These are phyloP conservation scores for Melanotaenia nigrans DNA, from an alignment of 2,797 vertebrate genomes.

Conservation along the genomic window DNA sequence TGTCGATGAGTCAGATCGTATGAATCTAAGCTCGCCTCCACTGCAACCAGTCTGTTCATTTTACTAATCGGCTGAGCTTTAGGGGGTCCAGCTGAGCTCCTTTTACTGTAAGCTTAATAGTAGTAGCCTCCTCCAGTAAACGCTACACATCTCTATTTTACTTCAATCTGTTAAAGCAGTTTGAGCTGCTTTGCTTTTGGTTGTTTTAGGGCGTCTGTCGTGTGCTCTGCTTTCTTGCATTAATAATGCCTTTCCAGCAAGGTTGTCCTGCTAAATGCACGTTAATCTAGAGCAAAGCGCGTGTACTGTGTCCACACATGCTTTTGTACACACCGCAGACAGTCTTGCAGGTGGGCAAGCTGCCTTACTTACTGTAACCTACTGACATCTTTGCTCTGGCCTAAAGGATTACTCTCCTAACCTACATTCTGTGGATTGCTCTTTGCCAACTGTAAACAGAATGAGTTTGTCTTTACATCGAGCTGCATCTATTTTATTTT, in stretches of 20 bases:
- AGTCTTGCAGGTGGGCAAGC: conserved; percentile 27
- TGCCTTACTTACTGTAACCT: conserved; percentile 60
- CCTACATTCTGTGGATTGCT: conserved; percentile 69
- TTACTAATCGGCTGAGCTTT: conserved; percentile 67
- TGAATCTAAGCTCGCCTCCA: conserved; percentile 22
- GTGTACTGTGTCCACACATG: background rate
- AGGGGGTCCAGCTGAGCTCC: conserved; percentile 56
- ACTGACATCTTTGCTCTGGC: conserved; percentile 74
- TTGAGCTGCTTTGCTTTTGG: background rate
- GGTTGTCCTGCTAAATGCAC: conserved; percentile 22
- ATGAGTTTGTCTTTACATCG: conserved; percentile 3
- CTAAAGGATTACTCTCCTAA: conserved; percentile 82
- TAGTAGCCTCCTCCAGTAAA: background rate
- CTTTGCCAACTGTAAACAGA: conserved; percentile 53
- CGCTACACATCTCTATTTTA: background rate
- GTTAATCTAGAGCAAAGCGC: conserved; percentile 12
- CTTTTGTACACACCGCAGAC: background rate
- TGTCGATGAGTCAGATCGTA: conserved; percentile 31
- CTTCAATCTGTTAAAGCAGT: background rate
- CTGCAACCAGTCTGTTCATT: conserved; percentile 54
- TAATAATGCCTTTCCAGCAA: conserved; percentile 1
- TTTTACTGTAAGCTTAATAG: conserved; percentile 43
- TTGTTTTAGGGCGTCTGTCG: background rate
- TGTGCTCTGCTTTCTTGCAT: background rate
- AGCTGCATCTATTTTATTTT: background rate